Conservation (phyloP, 2,888 invertebrate genomes). For the Erannis defoliaria region DNA sequence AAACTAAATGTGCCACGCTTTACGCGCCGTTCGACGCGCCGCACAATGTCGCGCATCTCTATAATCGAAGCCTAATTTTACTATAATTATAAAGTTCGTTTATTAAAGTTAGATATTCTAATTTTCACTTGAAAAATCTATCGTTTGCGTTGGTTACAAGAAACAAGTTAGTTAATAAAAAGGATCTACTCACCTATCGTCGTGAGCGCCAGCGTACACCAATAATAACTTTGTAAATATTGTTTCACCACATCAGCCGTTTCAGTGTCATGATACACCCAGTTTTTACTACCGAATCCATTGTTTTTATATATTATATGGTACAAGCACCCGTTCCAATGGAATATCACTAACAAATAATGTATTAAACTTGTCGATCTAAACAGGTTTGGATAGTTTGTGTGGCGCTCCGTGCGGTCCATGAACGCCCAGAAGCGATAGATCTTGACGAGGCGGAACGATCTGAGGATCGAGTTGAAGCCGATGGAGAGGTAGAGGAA, state of each 20-base stretch:
- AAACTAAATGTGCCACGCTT: no score
- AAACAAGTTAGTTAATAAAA: not conserved
- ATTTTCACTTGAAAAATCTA: not conserved
- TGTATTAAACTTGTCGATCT: slow-evolving; percentile 96
- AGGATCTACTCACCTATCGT: slow-evolving; percentile 93
- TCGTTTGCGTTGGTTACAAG: not conserved
- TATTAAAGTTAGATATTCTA: no score
- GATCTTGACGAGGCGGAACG: slow-evolving; percentile 98
- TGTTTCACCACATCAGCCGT: slow-evolving; percentile 96
- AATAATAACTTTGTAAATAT: slow-evolving; percentile 99
- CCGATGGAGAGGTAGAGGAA: slow-evolving; percentile 99
- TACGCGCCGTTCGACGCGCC: no score
- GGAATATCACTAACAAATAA: slow-evolving; percentile 99
- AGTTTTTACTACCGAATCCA: slow-evolving; percentile 97
- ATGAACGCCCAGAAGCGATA: slow-evolving; percentile 99
- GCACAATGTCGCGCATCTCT: no score
- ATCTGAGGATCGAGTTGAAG: slow-evolving; percentile 97
- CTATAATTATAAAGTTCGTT: no score
- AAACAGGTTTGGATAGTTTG: slow-evolving; percentile 99
- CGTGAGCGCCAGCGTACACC: slow-evolving; percentile 98
- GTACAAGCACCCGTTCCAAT: slow-evolving; percentile 99
- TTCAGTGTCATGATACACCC: slow-evolving; percentile 95
- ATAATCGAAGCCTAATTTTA: no score
- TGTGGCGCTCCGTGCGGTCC: slow-evolving; percentile 99
- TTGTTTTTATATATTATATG: slow-evolving; percentile 98